Evolutionary conservation across 2,113 vertebrate species (phyloP), one percentile per base, ranked within the genome.

Genomic region (Lathamus discolor): DNA sequence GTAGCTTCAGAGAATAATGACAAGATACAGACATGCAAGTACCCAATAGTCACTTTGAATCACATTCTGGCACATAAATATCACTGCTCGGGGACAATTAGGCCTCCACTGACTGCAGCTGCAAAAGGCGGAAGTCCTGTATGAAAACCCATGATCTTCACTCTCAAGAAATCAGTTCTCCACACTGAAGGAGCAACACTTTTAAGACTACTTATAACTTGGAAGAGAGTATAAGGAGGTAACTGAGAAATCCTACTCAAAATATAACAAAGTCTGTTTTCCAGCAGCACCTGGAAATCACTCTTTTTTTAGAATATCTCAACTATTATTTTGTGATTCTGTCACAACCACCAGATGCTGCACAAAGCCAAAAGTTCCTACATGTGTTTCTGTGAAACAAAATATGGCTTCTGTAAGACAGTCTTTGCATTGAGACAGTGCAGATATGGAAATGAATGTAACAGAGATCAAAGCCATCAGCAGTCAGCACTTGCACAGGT

Each of bases 151-250:
- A 27, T 18, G 25, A 12, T 27, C 23, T 29, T 61, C 3, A 13
- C 29, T 41, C 33, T 77, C 22, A 41, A 49, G 39, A 74, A 82
- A 87, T 29, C 48, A 51, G 25, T 46, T 11, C 15, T 84, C 6
- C 31, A 37, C 12, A 24, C 4, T 29, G 41, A 39, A 44, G 18
- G n/a, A 77, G 52, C 5, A 77, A 37, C 9, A 13, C 15, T 28
- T 89, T n/a, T n/a, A 70, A 49, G 20, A 62, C 52, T 25, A 29
- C 1, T 39, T n/a, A 4, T 37, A 62, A 76, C 14, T 19, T 46
- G 24, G 20, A 86, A 70, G 17, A 70, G 4, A 0, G 0, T 59
- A 5, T 19, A 35, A n/a, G 80, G 28, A 77, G 11, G 15, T 7
- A 54, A 31, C 31, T 31, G 37, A 48, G 9, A 67, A 90, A 46